phyloP scores from a whole-genome alignment of 2,888 invertebrate species.

The Sympetrum striolatum region DNA sequence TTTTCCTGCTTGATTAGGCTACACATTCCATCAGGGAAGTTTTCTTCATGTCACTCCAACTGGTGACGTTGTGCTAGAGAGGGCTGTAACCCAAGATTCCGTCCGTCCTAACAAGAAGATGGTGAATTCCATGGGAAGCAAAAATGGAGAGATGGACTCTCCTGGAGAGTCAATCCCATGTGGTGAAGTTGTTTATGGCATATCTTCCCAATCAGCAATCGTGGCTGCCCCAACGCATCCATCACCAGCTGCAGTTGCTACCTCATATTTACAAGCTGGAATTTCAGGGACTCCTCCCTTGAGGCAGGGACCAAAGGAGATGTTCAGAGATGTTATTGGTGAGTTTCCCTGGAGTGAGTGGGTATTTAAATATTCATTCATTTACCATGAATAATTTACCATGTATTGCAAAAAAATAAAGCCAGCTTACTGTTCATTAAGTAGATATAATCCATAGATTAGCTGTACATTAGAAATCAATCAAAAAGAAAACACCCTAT shows the following conservation, averaged over 20 bases:
- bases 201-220: neutral
- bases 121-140: slow-evolving; percentile 50
- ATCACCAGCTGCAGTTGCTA: neutral
- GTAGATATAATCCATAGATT: no score
- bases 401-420: neutral
- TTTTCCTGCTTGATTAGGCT: slow-evolving; percentile 59
- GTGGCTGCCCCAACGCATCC: slow-evolving; percentile 49
- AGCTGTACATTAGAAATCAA: no score
- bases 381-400: neutral
- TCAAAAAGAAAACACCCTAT: no score
- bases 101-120: slow-evolving; percentile 60
- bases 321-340: slow-evolving; percentile 69
- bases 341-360: slow-evolving; percentile 47
- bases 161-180: slow-evolving; percentile 47
- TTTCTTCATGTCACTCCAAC: slow-evolving; percentile 70
- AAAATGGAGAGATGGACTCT: slow-evolving; percentile 53
- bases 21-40: slow-evolving; percentile 75
- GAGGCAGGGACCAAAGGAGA: slow-evolving; percentile 67
- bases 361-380: neutral
- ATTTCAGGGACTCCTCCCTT: slow-evolving; percentile 53
- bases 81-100: slow-evolving; percentile 59
- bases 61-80: slow-evolving; percentile 69
- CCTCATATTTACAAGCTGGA: slow-evolving; percentile 11
- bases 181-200: neutral
- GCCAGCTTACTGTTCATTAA: neutral